Conservation (phyloP, 1,140 invertebrate species). For the Drosophila pseudoananassae region DNA sequence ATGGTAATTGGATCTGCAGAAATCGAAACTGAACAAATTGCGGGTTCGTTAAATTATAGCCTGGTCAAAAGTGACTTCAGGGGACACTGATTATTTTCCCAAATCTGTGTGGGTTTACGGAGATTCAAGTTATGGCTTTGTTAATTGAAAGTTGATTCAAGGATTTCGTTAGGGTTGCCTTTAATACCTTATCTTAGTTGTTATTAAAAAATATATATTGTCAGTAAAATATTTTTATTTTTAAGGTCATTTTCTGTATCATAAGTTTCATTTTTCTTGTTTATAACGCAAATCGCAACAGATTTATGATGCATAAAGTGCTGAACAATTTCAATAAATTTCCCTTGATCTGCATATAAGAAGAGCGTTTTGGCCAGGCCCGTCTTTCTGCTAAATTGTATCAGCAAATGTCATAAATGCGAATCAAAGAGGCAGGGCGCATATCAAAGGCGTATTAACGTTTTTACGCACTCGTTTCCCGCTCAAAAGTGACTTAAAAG, state of each 20-base stretch:
- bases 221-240: background rate
- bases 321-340: slow-evolving; percentile 67
- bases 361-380: slow-evolving; percentile 19
- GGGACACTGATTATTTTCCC: slow-evolving; percentile 14
- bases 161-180: background rate
- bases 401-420: slow-evolving; percentile 74
- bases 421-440: slow-evolving; percentile 34
- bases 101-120: background rate
- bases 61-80: slow-evolving; percentile 17
- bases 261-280: slow-evolving; percentile 15
- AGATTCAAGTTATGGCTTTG: slow-evolving; percentile 18
- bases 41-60: slow-evolving; percentile 54
- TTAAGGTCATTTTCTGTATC: background rate
- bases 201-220: no score
- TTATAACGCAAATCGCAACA: slow-evolving; percentile 41
- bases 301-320: slow-evolving; percentile 64
- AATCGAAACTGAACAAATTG: slow-evolving; percentile 53
- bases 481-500: slow-evolving; percentile 61
- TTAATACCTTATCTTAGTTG: background rate
- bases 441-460: slow-evolving; percentile 69
- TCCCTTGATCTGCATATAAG: slow-evolving; percentile 64
- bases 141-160: slow-evolving; percentile 44
- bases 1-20: slow-evolving; percentile 65
- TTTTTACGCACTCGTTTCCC: slow-evolving; percentile 62
- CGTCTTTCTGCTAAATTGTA: slow-evolving; percentile 60